These are phyloP conservation scores for Euclidia mi DNA, from an alignment of 2,888 invertebrate species.

Conservation along the genomic window DNA sequence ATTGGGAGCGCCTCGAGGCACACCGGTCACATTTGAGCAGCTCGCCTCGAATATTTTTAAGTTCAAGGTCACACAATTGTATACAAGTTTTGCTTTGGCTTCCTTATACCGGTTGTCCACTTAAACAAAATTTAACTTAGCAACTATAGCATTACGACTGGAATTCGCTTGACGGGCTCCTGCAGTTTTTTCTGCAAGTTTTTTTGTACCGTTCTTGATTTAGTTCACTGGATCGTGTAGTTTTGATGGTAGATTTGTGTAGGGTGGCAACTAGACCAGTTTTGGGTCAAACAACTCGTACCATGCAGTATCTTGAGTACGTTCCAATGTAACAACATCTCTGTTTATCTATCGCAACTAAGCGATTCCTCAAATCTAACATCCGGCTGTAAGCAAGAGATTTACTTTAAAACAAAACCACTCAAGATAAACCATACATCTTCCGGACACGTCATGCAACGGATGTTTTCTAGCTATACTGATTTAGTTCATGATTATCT, in stretches of 20 bases:
- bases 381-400: slow-evolving; percentile 44
- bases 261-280: slow-evolving; percentile 51
- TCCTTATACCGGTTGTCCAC: slow-evolving; percentile 71
- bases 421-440: slow-evolving; percentile 49
- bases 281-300: slow-evolving; percentile 36
- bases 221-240: slow-evolving; percentile 61
- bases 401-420: slow-evolving; percentile 41
- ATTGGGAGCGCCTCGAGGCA: slow-evolving; percentile 68
- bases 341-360: slow-evolving; percentile 10
- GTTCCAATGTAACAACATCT: neutral
- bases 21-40: slow-evolving; percentile 64
- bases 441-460: slow-evolving; percentile 43
- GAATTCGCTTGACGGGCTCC: slow-evolving; percentile 31
- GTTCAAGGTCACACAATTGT: slow-evolving; percentile 82
- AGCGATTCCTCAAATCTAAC: slow-evolving; percentile 33
- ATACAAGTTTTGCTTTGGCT: slow-evolving; percentile 75
- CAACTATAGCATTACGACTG: slow-evolving; percentile 24
- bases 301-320: slow-evolving; percentile 6
- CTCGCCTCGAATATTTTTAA: slow-evolving; percentile 74
- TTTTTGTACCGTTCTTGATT: slow-evolving; percentile 55
- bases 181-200: slow-evolving; percentile 54
- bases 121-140: slow-evolving; percentile 39
- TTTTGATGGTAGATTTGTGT: slow-evolving; percentile 52
- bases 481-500: slow-evolving; percentile 48
- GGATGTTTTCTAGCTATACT: slow-evolving; percentile 49